phyloP scores from a whole-genome alignment of 2,113 vertebrate genomes.

The Poeciliopsis occidentalis region DNA sequence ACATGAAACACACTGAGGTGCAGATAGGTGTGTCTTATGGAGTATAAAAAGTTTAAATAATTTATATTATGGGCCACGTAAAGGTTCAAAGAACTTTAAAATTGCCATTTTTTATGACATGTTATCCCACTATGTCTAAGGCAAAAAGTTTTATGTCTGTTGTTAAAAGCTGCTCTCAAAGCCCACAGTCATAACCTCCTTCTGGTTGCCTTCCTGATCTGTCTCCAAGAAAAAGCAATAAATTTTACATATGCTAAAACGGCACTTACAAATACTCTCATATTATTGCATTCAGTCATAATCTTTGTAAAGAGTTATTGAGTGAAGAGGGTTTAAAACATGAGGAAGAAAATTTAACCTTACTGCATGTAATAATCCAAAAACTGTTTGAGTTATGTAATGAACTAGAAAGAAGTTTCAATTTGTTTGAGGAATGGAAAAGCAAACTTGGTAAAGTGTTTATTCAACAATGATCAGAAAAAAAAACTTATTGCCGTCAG shows the following conservation, averaged over 20 bases:
- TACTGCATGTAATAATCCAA: too few species aligned
- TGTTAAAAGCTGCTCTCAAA: not conserved
- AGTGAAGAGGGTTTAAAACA: not conserved
- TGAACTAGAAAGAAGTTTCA: not conserved
- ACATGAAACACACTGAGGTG: not conserved
- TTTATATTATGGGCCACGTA: not conserved
- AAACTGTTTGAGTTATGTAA: not conserved
- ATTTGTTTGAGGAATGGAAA: not conserved
- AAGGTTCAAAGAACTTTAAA: conserved; percentile 1
- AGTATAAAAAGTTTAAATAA: not conserved
- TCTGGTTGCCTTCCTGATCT: conserved; percentile 10
- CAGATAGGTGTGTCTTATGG: not conserved
- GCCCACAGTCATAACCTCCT: not conserved
- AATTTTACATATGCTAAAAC: conserved; percentile 4
- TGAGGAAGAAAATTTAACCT: too few species aligned
- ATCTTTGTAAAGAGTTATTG: not conserved
- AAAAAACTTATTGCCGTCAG: too few species aligned
- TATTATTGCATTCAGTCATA: not conserved
- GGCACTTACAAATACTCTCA: not conserved
- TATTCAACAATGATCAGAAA: too few species aligned
- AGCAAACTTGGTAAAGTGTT: too few species aligned
- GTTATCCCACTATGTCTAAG: not conserved
- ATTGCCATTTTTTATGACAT: conserved; percentile 1
- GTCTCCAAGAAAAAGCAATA: not conserved
- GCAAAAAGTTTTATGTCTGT: not conserved